A percentile compares a stretch with the other conserved stretches of the same genome.
These are phyloP conservation scores for Sicus ferrugineus DNA, from an alignment of 2,888 invertebrate genomes.

Conservation along the genomic window DNA sequence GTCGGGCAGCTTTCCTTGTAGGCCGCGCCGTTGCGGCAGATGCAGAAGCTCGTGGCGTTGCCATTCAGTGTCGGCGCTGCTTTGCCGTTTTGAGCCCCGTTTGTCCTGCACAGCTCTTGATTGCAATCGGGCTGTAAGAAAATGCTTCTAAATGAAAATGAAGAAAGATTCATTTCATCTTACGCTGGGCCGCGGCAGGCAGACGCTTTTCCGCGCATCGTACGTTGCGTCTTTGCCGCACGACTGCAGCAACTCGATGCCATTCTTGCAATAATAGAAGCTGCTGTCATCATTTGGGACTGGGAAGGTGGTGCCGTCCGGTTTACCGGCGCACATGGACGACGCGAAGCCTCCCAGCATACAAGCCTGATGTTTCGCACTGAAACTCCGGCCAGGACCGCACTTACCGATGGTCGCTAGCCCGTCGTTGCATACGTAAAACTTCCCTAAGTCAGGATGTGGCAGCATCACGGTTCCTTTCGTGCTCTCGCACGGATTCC, in stretches of 20 bases:
- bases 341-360: conserved; percentile 32
- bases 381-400: conserved; percentile 44
- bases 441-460: conserved; percentile 55
- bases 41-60: conserved; percentile 47
- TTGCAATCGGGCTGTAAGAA: conserved; percentile 47
- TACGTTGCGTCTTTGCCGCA: conserved; percentile 42
- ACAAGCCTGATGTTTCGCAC: conserved; percentile 45
- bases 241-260: conserved; percentile 36
- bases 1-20: conserved; percentile 43
- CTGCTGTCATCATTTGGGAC: conserved; percentile 42
- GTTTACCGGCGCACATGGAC: conserved; percentile 44
- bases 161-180: conserved; percentile 34
- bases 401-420: conserved; percentile 50
- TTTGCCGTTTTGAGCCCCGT: not conserved
- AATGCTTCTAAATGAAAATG: not conserved
- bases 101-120: conserved; percentile 39
- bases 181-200: conserved; percentile 49
- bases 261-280: conserved; percentile 48
- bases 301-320: conserved; percentile 43
- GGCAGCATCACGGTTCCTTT: conserved; percentile 38
- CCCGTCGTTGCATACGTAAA: conserved; percentile 51
- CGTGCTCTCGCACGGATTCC: conserved; percentile 52
- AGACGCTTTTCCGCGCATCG: conserved; percentile 31
- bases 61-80: conserved; percentile 38
- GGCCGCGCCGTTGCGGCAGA: conserved; percentile 44